Conservation (phyloP, 2,797 vertebrate genomes). For the Austrolebias charrua region DNA sequence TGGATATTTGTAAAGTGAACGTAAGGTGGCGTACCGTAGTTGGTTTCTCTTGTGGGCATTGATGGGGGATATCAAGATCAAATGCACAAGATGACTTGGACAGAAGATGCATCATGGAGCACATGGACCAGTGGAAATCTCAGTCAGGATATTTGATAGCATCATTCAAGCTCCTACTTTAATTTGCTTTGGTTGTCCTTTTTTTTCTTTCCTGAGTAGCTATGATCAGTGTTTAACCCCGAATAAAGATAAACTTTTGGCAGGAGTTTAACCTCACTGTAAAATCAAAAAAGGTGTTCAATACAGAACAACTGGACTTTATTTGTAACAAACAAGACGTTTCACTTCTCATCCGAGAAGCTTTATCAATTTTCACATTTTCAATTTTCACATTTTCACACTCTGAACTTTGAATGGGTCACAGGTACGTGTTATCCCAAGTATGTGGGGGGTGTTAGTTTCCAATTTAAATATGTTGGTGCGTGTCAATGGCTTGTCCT, state of each 20-base stretch:
- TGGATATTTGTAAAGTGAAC: constrained; percentile 17
- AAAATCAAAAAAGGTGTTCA: too few species aligned
- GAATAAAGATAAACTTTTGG: constrained; percentile 35
- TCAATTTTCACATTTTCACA: too few species aligned
- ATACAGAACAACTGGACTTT: too few species aligned
- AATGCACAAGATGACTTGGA: constrained; percentile 18
- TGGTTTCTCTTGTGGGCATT: constrained; percentile 15
- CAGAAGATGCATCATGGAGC: neutral
- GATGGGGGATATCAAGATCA: constrained; percentile 14
- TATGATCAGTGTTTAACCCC: neutral
- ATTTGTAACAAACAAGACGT: too few species aligned
- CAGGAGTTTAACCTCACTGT: constrained; percentile 32
- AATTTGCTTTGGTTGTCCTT: neutral
- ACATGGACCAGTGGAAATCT: neutral
- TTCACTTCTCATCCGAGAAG: too few species aligned
- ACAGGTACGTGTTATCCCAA: too few species aligned
- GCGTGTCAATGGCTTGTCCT: too few species aligned
- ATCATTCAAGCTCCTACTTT: neutral
- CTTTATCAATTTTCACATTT: too few species aligned
- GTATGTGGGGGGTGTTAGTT: too few species aligned
- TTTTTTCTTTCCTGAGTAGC: neutral
- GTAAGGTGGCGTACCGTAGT: too few species aligned
- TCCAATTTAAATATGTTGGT: too few species aligned
- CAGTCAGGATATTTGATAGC: constrained; percentile 5
- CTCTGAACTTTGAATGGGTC: too few species aligned